Conservation (phyloP, 2,888 invertebrate species). For the Gandaritis pyraliata region DNA sequence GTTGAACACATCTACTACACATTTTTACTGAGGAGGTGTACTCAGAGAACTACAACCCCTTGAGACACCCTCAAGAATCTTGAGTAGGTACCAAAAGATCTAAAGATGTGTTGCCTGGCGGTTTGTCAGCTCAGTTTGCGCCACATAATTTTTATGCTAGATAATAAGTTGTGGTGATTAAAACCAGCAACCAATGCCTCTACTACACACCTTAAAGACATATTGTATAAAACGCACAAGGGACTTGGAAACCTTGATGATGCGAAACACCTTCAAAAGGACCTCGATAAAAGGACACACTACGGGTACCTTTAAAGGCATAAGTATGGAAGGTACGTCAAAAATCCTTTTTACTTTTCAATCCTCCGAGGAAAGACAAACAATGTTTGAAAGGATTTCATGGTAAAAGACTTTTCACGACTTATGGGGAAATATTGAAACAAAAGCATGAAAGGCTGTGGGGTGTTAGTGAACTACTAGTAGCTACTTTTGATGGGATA, state of each 20-base stretch:
- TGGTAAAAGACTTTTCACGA: constrained; percentile 26
- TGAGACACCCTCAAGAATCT: no score
- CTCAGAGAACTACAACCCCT: no score
- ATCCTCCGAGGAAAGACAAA: constrained; percentile 27
- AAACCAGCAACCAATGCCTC: no score
- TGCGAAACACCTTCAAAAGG: background rate
- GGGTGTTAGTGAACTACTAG: background rate
- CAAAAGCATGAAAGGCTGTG: constrained; percentile 17
- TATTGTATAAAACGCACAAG: background rate
- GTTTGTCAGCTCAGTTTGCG: no score
- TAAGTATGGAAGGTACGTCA: no score
- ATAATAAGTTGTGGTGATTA: no score
- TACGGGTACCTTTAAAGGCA: background rate
- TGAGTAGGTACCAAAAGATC: no score
- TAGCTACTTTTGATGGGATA: background rate
- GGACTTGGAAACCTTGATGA: background rate
- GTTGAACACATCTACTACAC: no score
- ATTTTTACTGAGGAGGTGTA: no score
- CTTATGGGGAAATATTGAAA: constrained; percentile 18
- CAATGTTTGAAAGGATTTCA: constrained; percentile 30
- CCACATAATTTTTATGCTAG: no score
- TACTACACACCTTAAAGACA: no score
- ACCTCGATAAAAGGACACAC: background rate
- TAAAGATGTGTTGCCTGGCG: no score
- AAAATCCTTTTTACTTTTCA: constrained; percentile 1